Evolutionary conservation across 2,888 invertebrate genomes (phyloP).

Genomic region (Timema cristinae): DNA sequence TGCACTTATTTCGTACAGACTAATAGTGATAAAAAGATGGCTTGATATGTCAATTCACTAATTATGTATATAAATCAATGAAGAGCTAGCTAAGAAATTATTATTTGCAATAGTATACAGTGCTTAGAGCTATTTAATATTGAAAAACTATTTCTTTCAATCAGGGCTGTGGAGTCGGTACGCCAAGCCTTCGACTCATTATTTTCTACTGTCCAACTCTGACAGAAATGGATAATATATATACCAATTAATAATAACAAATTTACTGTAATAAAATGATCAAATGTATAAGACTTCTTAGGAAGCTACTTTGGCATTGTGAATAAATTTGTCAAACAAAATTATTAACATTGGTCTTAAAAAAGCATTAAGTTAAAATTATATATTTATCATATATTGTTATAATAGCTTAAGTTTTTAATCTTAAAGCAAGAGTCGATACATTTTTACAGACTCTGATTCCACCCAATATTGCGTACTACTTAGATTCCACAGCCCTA

Average conservation of each 20-base stretch:
- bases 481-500: too few relatives aligned
- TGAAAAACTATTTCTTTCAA: neutral
- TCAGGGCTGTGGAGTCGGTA: neutral
- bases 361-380: neutral
- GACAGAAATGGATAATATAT: neutral
- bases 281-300: neutral
- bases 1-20: too few relatives aligned
- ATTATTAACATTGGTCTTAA: neutral
- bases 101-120: neutral
- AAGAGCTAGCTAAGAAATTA: too few relatives aligned
- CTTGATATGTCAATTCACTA: too few relatives aligned
- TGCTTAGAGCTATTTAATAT: neutral
- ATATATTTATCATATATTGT: neutral
- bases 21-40: too few relatives aligned
- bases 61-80: too few relatives aligned
- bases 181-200: too few relatives aligned
- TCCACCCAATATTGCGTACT: too few relatives aligned
- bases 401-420: neutral
- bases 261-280: neutral
- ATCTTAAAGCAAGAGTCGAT: too few relatives aligned
- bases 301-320: neutral
- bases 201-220: too few relatives aligned
- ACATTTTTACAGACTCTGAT: too few relatives aligned
- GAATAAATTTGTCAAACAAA: neutral
- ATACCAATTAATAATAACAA: neutral